Evolutionary conservation across 2,113 vertebrate genomes (phyloP).

Genomic region (Panthera tigris): DNA sequence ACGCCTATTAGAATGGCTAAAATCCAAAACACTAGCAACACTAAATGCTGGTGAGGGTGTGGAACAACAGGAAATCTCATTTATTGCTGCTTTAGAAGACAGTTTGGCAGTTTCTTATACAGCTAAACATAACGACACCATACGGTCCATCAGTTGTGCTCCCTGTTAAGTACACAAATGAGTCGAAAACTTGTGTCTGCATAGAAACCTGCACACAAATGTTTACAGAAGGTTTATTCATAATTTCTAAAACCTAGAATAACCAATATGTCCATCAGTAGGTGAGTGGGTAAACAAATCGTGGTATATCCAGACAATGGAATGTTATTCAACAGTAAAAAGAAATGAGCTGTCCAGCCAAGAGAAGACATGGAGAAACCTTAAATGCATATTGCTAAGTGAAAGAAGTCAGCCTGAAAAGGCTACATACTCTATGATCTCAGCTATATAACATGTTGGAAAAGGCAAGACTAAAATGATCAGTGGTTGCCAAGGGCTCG

Average conservation of each 20-base stretch:
- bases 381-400: not conserved
- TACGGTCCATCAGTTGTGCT: not conserved
- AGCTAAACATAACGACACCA: not conserved
- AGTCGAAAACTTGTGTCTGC: not conserved
- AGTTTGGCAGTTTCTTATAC: not conserved
- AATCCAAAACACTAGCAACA: not conserved
- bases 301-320: not conserved
- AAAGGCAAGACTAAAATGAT: not conserved
- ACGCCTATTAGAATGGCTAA: not conserved
- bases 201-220: not conserved
- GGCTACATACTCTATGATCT: not conserved
- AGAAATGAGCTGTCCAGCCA: not conserved
- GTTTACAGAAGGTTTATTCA: not conserved
- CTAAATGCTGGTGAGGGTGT: not conserved
- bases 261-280: not conserved
- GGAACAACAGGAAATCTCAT: not conserved
- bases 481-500: not conserved
- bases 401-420: not conserved
- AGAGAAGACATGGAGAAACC: not conserved
- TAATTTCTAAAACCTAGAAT: not conserved
- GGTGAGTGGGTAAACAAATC: not conserved
- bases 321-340: not conserved
- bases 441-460: not conserved
- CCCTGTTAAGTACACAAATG: not conserved
- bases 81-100: not conserved